Percentiles rank a stretch among this genome's conserved stretches.
Evolutionary conservation across 2,113 vertebrate species (phyloP).

Genomic region (Petrocephalus zakoni): DNA sequence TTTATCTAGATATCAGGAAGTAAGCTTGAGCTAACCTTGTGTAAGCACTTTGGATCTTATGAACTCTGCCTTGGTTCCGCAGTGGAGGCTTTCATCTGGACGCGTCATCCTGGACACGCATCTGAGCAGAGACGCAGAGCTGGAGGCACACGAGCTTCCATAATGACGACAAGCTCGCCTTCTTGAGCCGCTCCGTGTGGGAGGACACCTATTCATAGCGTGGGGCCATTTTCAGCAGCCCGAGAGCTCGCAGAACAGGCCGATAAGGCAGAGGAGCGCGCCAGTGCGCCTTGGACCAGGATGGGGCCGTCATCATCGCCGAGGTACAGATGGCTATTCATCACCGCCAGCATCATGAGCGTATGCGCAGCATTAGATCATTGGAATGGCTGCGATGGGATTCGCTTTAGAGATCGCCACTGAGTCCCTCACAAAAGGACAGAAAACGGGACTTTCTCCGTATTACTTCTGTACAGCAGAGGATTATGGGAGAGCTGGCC

Average conservation of each 20-base stretch:
- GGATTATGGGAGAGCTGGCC: not conserved
- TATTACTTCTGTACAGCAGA: not conserved
- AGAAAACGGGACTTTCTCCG: not conserved
- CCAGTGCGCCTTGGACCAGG: not conserved
- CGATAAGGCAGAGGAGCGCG: not conserved
- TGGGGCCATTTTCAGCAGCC: slow-evolving; percentile 2
- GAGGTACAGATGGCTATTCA: not conserved
- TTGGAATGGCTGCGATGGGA: not conserved
- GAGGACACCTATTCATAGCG: slow-evolving; percentile 4
- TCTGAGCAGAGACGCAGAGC: not conserved
- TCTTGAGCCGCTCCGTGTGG: not conserved
- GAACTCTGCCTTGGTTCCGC: not conserved
- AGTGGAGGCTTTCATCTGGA: not conserved
- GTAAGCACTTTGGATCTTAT: not conserved
- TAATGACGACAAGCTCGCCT: not conserved
- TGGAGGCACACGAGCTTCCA: not conserved
- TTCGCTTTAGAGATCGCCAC: too few species aligned
- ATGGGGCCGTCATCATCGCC: not conserved
- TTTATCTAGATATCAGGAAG: not conserved
- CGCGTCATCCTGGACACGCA: not conserved
- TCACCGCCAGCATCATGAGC: not conserved
- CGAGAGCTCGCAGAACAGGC: not conserved
- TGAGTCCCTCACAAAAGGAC: not conserved
- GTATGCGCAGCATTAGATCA: not conserved
- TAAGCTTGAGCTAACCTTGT: not conserved